phyloP scores from a whole-genome alignment of 2,113 vertebrate genomes.

The Montifringilla adamsi region DNA sequence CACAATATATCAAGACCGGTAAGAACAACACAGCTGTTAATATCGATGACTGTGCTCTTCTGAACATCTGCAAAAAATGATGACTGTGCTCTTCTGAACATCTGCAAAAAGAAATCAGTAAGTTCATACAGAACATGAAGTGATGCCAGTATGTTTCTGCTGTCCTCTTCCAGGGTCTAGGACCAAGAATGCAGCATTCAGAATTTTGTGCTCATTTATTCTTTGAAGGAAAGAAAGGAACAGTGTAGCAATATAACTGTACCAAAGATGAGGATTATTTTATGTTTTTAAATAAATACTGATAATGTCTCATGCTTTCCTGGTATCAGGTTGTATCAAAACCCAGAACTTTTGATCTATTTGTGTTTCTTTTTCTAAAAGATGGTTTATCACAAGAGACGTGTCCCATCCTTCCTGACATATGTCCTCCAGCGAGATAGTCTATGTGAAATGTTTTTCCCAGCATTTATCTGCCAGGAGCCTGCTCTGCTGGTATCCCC shows the following conservation, averaged over 20 bases:
- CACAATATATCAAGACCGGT: rapidly evolving
- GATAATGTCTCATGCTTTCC: neutral
- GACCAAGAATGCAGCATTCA: neutral
- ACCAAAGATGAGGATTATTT: neutral
- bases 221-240: neutral
- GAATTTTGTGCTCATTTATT: neutral
- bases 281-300: neutral
- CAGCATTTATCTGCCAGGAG: neutral
- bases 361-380: neutral
- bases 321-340: neutral
- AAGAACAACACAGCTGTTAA: neutral
- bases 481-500: neutral
- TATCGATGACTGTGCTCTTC: rapidly evolving
- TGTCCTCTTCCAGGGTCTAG: neutral
- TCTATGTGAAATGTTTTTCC: neutral
- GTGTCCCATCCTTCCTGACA: neutral
- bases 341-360: neutral
- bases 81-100: neutral
- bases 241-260: neutral
- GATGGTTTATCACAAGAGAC: neutral
- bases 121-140: neutral
- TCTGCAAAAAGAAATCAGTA: neutral
- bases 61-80: neutral
- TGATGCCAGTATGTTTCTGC: neutral
- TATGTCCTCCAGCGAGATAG: neutral